phyloP scores from a whole-genome alignment of 2,797 vertebrate species.

The Nyctalus aviator region DNA sequence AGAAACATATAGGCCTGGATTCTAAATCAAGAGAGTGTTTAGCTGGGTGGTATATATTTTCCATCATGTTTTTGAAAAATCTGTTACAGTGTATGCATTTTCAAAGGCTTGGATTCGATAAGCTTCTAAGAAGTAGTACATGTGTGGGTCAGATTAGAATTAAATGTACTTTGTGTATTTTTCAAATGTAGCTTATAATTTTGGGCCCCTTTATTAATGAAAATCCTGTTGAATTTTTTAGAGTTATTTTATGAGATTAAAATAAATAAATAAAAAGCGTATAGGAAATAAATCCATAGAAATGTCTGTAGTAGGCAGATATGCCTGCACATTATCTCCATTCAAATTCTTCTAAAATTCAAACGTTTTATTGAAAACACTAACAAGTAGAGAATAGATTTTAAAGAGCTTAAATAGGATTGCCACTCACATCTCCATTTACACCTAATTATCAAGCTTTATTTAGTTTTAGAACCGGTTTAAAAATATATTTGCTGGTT shows the following conservation, averaged over 20 bases:
- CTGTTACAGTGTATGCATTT: slow-evolving; percentile 84
- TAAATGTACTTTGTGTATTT: slow-evolving; percentile 56
- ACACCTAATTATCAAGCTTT: slow-evolving; percentile 83
- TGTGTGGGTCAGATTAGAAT: slow-evolving; percentile 72
- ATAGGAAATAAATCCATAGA: slow-evolving; percentile 62
- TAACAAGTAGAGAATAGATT: slow-evolving; percentile 72
- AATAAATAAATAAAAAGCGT: slow-evolving; percentile 43
- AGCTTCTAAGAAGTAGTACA: slow-evolving; percentile 81
- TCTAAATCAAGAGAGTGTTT: slow-evolving; percentile 84
- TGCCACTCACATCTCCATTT: slow-evolving; percentile 78
- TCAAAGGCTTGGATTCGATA: slow-evolving; percentile 82
- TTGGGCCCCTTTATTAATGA: slow-evolving; percentile 36
- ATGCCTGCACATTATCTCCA: slow-evolving; percentile 5
- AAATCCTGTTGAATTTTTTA: slow-evolving; percentile 28
- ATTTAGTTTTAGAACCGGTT: slow-evolving; percentile 80
- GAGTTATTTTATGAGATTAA: not conserved
- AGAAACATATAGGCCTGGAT: slow-evolving; percentile 85
- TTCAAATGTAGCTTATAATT: slow-evolving; percentile 37
- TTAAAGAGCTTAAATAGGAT: slow-evolving; percentile 79
- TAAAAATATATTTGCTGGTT: slow-evolving; percentile 82
- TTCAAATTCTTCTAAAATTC: slow-evolving; percentile 71
- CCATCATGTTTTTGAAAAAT: slow-evolving; percentile 85
- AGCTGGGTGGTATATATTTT: slow-evolving; percentile 85
- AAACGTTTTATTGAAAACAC: slow-evolving; percentile 74
- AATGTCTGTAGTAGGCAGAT: not conserved